These are phyloP conservation scores for Pterocles gutturalis DNA, from an alignment of 2,113 vertebrate species.

Conservation along the genomic window DNA sequence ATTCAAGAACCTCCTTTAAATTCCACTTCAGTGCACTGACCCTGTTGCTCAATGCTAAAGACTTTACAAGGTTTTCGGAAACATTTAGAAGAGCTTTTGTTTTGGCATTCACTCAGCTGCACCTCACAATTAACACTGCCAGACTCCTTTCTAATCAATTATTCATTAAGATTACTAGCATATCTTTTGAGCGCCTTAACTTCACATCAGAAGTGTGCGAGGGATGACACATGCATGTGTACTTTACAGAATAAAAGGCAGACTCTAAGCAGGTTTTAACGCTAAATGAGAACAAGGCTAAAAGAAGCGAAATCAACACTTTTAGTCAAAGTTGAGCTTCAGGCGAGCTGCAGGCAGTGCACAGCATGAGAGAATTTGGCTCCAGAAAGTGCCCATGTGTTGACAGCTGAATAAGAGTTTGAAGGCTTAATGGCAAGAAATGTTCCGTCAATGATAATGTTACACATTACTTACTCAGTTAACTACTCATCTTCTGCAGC, in stretches of 20 bases:
- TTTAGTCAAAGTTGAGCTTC: slow-evolving; percentile 94
- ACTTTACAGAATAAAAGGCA: slow-evolving; percentile 81
- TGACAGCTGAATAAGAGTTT: slow-evolving; percentile 92
- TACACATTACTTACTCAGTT: slow-evolving; percentile 77
- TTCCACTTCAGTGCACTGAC: slow-evolving; percentile 86
- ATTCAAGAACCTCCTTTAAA: slow-evolving; percentile 85
- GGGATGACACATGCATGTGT: slow-evolving; percentile 74
- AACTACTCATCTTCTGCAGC: slow-evolving; percentile 78
- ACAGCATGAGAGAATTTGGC: slow-evolving; percentile 87
- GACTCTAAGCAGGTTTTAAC: slow-evolving; percentile 83
- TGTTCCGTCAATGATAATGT: slow-evolving; percentile 79
- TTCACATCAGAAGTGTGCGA: slow-evolving; percentile 70
- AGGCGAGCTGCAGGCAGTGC: slow-evolving; percentile 90
- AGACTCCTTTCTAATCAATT: slow-evolving; percentile 79
- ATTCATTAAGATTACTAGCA: slow-evolving; percentile 76
- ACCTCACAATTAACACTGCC: slow-evolving; percentile 79
- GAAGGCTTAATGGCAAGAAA: slow-evolving; percentile 85
- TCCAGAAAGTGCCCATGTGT: slow-evolving; percentile 88
- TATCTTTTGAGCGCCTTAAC: slow-evolving; percentile 77
- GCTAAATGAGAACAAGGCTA: slow-evolving; percentile 91
- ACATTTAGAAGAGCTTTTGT: slow-evolving; percentile 74
- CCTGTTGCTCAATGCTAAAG: slow-evolving; percentile 83
- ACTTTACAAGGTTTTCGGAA: slow-evolving; percentile 78
- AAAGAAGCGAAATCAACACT: slow-evolving; percentile 91
- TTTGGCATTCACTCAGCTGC: slow-evolving; percentile 71